Evolutionary conservation across 1,140 invertebrate species (phyloP).

Genomic region (Anadara kagoshimensis): DNA sequence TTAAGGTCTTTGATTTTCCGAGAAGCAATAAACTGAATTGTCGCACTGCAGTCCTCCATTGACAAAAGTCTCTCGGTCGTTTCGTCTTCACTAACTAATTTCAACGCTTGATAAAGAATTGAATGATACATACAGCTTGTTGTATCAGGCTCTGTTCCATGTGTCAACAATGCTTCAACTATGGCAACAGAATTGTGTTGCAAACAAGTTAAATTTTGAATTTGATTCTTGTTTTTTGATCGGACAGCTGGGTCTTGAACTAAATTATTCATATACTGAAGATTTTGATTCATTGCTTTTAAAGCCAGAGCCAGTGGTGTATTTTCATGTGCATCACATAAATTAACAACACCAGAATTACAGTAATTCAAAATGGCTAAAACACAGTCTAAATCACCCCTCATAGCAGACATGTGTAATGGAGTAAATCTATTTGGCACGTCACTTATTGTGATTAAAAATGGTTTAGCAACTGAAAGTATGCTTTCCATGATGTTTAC

Average conservation of each 20-base stretch:
- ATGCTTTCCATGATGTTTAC: conserved; percentile 41
- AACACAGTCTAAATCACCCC: conserved; percentile 53
- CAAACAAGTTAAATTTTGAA: conserved; percentile 27
- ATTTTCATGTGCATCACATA: conserved; percentile 40
- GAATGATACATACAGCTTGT: conserved; percentile 6
- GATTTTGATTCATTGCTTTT: conserved; percentile 47
- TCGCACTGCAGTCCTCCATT: background rate
- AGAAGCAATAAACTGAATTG: conserved; percentile 20
- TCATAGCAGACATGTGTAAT: conserved; percentile 57
- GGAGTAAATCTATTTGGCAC: conserved; percentile 47
- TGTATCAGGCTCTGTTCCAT: conserved; percentile 46
- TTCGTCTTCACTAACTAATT: conserved; percentile 36
- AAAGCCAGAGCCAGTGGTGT: conserved; percentile 43
- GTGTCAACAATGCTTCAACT: conserved; percentile 42
- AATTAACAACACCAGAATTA: conserved; percentile 35
- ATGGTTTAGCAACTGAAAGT: conserved; percentile 33
- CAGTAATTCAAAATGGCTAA: conserved; percentile 38
- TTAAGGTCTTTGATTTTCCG: background rate
- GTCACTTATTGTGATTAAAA: conserved; percentile 30
- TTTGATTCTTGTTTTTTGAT: conserved; percentile 17
- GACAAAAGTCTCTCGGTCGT: conserved; percentile 26
- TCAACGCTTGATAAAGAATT: conserved; percentile 40
- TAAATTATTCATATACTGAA: conserved; percentile 43
- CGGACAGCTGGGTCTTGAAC: conserved; percentile 9
- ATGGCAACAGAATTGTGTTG: conserved; percentile 47